Percentiles rank a stretch among this genome's conserved stretches.
Evolutionary conservation across 2,797 vertebrate species (phyloP).

Genomic region (Falco columbarius): DNA sequence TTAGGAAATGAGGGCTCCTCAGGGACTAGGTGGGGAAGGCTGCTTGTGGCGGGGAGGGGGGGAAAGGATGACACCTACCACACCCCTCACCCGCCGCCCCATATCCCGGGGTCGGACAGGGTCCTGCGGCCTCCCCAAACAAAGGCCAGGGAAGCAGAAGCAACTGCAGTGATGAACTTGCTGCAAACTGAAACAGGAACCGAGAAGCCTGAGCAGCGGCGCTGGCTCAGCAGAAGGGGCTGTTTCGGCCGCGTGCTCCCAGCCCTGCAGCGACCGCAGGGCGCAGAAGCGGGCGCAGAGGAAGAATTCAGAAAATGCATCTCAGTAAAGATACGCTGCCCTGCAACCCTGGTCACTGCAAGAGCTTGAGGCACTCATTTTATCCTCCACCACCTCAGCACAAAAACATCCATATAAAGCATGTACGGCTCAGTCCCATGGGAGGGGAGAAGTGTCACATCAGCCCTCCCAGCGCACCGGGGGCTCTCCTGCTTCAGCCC

Average conservation of each 20-base stretch:
- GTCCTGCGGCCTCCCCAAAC: background rate
- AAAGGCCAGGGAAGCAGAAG: background rate
- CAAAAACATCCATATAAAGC: slow-evolving; percentile 48
- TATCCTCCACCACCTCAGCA: slow-evolving; percentile 38
- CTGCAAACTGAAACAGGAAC: slow-evolving; percentile 17
- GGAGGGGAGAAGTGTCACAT: background rate
- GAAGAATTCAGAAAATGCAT: slow-evolving; percentile 60
- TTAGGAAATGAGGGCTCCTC: slow-evolving; percentile 51
- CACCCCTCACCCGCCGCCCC: rapidly evolving
- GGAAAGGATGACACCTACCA: slow-evolving; percentile 24
- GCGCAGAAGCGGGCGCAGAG: background rate
- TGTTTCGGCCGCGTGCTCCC: background rate
- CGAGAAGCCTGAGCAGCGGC: background rate
- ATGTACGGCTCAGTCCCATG: background rate
- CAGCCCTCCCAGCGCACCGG: background rate
- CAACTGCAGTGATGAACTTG: background rate
- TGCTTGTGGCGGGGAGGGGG: background rate
- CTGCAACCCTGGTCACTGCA: background rate
- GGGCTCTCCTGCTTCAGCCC: background rate
- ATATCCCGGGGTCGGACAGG: rapidly evolving
- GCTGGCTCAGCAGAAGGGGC: slow-evolving; percentile 28
- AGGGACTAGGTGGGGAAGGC: slow-evolving; percentile 39
- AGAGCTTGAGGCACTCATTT: background rate
- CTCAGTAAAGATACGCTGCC: background rate
- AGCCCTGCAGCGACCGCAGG: background rate